Base-by-base conservation (phyloP, 2,888 invertebrate species). In the Urechis unicinctus region DNA sequence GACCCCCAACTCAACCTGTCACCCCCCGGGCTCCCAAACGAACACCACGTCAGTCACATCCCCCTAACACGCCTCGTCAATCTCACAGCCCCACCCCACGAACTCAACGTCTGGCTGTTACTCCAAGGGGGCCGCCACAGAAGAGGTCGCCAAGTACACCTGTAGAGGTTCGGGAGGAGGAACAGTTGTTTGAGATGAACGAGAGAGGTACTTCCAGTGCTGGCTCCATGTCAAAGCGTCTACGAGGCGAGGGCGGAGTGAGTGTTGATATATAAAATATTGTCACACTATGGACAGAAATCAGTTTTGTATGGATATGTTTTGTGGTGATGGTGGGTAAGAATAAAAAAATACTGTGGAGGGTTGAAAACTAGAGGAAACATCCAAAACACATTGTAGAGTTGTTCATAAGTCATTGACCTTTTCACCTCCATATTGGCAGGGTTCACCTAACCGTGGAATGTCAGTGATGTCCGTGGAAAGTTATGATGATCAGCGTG, bases 71-170 rank as follows among this genome's bases (percentile, higher is more conserved):
- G 13, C n/a, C 24, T 4, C 21, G 26, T 22, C 48, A 13, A 6
- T 9, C 9, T 4, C 6, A 26, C 22, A 28, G 13, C 48, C 36
- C 36, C 36, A 9, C 9, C 9, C n/a, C n/a, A n/a, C n/a, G n/a
- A n/a, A n/a, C n/a, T n/a, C n/a, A n/a, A n/a, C n/a, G n/a, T n/a
- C n/a, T n/a, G n/a, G n/a, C n/a, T n/a, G n/a, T n/a, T n/a, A 36
- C 36, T 17, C 36, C 36, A 13, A 9, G 36, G 9, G 17, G 9
- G 17, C 36, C 9, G 17, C 9, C 36, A 36, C 9, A 9, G 17
- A 53, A 53, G 43, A 26, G 53, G 36, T 53, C 53, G 17, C 53
- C 53, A 9, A 53, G 53, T 22, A 47, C 53, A 3, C 53, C 53
- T 13, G 25, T 46, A 25, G 53, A 53, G 21, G 47, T 26, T n/a